Base-by-base conservation (phyloP, 2,888 invertebrate genomes). In the Acleris holmiana region DNA sequence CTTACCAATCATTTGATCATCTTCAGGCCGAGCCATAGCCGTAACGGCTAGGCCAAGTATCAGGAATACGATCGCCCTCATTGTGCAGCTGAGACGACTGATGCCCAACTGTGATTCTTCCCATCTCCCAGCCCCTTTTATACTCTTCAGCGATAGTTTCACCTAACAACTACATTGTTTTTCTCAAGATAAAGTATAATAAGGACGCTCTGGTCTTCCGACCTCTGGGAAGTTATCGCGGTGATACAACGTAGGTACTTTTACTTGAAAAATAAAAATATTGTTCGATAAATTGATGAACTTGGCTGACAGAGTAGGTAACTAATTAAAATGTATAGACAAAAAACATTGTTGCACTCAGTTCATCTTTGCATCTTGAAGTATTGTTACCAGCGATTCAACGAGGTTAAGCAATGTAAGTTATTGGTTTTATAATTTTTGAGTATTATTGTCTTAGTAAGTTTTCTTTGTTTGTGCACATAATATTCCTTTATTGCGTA, bases 21-120 rank as follows among this genome's bases (percentile, higher is more conserved):
- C 88, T 44, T 83, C 82, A 54, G 85, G 83, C 49, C 81, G 79
- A 67, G 88, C 90, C 76, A 83, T 71, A 75, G 88, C 86, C 74
- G 81, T 59, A 48, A 84, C 84, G 79, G 84, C 85, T 69, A 90
- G 78, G 80, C 88, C 85, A 62, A 86, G 72, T 15, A 86, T 70
- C 59, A 89, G 69, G 70, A 85, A 69, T 61, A 82, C 72, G 58
- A 82, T 72, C 70, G 79, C 82, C 80, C 78, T 89, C 91, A 91
- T 91, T 74, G 71, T 86, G 83, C 81, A 83, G 83, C 76, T 68
- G 73, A 78, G 79, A 74, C 79, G 70, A 60, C 73, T 71, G 67
- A 76, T 80, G 78, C 73, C 73, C 77, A 84, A 89, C 88, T 89
- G 89, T 86, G 69, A 69, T 69, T 67, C 63, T 17, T 47, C 21